A percentile compares a stretch with the other conserved stretches of the same genome.
phyloP scores from a whole-genome alignment of 2,888 invertebrate species.

The Lithodes maja region DNA sequence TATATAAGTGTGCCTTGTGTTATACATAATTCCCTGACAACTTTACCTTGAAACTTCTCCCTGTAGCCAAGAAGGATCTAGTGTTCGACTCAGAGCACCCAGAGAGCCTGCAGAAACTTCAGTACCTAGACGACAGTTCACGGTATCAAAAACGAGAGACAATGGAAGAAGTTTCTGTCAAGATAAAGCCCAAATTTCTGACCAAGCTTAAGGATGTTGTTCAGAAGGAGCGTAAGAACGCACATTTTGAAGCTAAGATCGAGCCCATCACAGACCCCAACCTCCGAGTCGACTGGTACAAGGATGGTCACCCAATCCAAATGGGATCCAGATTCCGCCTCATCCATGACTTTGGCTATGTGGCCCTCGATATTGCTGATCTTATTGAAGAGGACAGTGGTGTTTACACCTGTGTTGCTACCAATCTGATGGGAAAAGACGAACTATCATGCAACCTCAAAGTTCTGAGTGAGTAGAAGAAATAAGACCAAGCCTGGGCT shows the following conservation, averaged over 20 bases:
- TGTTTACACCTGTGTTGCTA: conserved; percentile 93
- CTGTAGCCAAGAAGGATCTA: conserved; percentile 83
- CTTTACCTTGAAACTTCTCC: conserved; percentile 49
- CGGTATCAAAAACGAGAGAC: conserved; percentile 71
- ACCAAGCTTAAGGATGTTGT: conserved; percentile 76
- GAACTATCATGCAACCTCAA: conserved; percentile 79
- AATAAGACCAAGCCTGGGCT: neutral
- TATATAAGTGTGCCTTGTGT: neutral
- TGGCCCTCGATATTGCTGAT: conserved; percentile 96
- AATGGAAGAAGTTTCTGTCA: conserved; percentile 72
- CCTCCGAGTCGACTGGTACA: conserved; percentile 97
- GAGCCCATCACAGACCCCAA: conserved; percentile 98
- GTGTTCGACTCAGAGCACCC: conserved; percentile 89
- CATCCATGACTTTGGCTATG: conserved; percentile 98
- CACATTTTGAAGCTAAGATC: conserved; percentile 97
- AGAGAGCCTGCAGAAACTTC: conserved; percentile 92
- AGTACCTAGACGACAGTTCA: conserved; percentile 82
- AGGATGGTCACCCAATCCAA: conserved; percentile 94
- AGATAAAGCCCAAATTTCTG: conserved; percentile 73
- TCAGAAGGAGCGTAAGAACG: conserved; percentile 91
- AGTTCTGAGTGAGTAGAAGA: conserved; percentile 72
- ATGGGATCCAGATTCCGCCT: conserved; percentile 89
- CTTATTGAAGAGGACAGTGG: conserved; percentile 97
- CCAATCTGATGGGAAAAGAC: conserved; percentile 91
- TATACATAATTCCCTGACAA: conserved; percentile 13